A percentile compares a stretch with the other conserved stretches of the same genome.
These are phyloP conservation scores for Hydrolagus colliei DNA, from an alignment of 2,797 vertebrate genomes.

Conservation along the genomic window DNA sequence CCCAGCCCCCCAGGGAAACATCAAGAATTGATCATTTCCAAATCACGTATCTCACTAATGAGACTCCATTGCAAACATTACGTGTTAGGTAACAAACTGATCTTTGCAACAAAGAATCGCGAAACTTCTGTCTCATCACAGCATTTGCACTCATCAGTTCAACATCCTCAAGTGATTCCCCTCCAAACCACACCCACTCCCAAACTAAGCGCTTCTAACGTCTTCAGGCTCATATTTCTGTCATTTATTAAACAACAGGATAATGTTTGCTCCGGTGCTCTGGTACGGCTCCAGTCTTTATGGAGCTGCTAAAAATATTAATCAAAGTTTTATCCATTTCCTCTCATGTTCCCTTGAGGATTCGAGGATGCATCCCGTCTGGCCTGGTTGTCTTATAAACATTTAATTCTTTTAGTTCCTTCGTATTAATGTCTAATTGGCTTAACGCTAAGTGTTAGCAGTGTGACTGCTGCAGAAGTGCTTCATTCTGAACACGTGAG, in stretches of 20 bases:
- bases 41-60: too few relatives aligned
- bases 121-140: too few relatives aligned
- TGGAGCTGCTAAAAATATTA: conserved; percentile 15
- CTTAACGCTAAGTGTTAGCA: too few relatives aligned
- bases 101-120: too few relatives aligned
- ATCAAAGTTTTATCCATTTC: conserved; percentile 25
- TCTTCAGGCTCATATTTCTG: neutral
- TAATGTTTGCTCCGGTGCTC: neutral
- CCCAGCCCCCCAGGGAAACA: too few relatives aligned
- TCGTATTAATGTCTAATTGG: neutral
- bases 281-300: neutral
- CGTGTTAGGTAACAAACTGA: too few relatives aligned
- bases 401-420: conserved; percentile 15
- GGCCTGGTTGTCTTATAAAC: conserved; percentile 9
- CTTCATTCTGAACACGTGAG: too few relatives aligned
- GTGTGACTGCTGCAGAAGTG: too few relatives aligned
- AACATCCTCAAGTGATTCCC: neutral
- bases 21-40: too few relatives aligned
- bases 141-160: too few relatives aligned
- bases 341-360: conserved; percentile 21
- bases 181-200: too few relatives aligned
- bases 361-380: conserved; percentile 17
- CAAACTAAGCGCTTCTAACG: neutral
- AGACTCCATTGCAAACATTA: too few relatives aligned
- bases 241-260: neutral